These are phyloP conservation scores for Manduca sexta DNA, from an alignment of 1,140 invertebrate species.

Conservation along the genomic window DNA sequence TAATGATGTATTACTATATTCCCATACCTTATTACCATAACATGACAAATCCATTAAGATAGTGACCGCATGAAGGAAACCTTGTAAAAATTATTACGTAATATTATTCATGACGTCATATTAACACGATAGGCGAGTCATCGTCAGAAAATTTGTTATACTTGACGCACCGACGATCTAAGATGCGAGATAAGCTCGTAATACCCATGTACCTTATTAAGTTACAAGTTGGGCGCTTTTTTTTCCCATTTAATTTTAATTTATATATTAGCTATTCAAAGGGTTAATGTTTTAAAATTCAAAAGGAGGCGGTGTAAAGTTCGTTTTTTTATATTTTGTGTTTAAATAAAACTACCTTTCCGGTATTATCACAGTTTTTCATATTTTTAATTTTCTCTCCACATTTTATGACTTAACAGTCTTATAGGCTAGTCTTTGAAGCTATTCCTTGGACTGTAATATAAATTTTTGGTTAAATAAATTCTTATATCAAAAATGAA, in stretches of 20 bases:
- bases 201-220: conserved; percentile 24
- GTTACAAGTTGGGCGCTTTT: conserved; percentile 10
- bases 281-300: no score
- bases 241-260: conserved; percentile 2
- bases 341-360: no score
- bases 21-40: conserved; percentile 58
- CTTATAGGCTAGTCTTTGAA: no score
- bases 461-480: no score
- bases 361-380: no score
- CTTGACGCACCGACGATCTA: conserved; percentile 29
- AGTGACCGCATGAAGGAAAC: conserved; percentile 1
- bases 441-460: no score
- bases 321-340: no score
- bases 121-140: conserved; percentile 34
- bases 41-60: conserved; percentile 68
- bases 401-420: no score
- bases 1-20: conserved; percentile 56
- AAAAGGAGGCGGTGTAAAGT: no score
- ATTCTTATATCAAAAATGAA: no score
- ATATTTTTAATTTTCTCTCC: no score
- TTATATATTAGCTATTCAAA: no score
- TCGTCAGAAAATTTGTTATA: conserved; percentile 39
- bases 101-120: conserved; percentile 24
- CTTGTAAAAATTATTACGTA: conserved; percentile 1
- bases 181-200: conserved; percentile 27